Evolutionary conservation across 2,113 vertebrate species (phyloP).

Genomic region (Hipposideros armiger): DNA sequence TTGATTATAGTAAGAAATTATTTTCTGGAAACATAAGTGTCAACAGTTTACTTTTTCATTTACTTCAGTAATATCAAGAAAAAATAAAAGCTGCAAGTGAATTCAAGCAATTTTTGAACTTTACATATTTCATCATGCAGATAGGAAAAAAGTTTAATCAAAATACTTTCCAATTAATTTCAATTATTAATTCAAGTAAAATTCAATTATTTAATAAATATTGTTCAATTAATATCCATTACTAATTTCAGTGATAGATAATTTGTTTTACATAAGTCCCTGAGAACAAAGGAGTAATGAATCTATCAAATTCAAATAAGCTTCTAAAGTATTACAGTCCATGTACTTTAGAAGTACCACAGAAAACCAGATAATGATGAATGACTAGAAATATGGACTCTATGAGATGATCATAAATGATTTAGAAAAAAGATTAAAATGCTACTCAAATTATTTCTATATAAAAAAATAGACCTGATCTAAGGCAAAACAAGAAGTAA

Average conservation of each 20-base stretch:
- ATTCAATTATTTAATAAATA: neutral
- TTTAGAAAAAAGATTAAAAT: neutral
- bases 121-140: conserved; percentile 6
- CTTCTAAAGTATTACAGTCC: neutral
- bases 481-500: neutral
- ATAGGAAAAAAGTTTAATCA: conserved; percentile 15
- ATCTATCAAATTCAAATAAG: conserved; percentile 18
- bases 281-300: conserved; percentile 17
- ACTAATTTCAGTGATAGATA: neutral
- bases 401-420: neutral
- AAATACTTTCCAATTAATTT: neutral
- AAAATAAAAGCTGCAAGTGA: neutral
- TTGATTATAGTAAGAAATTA: conserved; percentile 47
- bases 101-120: conserved; percentile 53
- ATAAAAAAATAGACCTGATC: neutral
- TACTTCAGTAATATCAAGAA: conserved; percentile 39
- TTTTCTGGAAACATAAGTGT: conserved; percentile 46
- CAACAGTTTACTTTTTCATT: conserved; percentile 46
- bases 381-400: conserved; percentile 35
- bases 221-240: neutral
- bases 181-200: conserved; percentile 22
- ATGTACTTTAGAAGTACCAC: neutral
- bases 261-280: neutral
- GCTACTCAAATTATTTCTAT: neutral
- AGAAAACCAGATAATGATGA: conserved; percentile 24